Conservation (phyloP, 2,888 invertebrate species). For the Germaria angustata region DNA sequence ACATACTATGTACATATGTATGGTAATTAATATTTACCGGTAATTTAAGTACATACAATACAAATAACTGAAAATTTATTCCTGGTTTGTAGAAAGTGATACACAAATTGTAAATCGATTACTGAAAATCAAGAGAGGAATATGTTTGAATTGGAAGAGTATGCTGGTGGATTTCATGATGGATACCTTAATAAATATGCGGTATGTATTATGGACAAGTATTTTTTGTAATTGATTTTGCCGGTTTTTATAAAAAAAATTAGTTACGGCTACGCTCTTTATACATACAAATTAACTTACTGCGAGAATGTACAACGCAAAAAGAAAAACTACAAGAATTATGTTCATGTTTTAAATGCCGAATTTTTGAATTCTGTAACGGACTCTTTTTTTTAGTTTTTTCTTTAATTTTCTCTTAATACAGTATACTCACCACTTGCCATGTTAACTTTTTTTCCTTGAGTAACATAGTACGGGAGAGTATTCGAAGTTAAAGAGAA, state of each 20-base stretch:
- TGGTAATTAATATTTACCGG: background rate
- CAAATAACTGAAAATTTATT: background rate
- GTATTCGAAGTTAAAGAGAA: background rate
- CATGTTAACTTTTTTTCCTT: background rate
- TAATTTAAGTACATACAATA: constrained; percentile 18
- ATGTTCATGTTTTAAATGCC: constrained; percentile 40
- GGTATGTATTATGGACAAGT: constrained; percentile 82
- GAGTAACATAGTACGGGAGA: background rate
- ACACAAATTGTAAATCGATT: background rate
- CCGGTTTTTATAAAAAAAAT: constrained; percentile 57
- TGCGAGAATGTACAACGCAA: background rate
- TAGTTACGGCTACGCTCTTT: no score
- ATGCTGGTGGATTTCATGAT: constrained; percentile 85
- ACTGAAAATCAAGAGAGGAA: constrained; percentile 65
- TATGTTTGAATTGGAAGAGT: constrained; percentile 87
- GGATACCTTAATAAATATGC: constrained; percentile 84
- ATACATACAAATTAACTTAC: no score
- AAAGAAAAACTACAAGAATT: constrained; percentile 43
- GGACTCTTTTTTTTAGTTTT: constrained; percentile 33
- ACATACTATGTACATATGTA: constrained; percentile 1
- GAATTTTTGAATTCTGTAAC: constrained; percentile 64
- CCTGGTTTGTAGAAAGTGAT: background rate
- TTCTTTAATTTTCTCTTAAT: background rate
- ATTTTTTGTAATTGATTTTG: constrained; percentile 38
- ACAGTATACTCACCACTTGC: constrained; percentile 41